These are phyloP conservation scores for Pseudoatta argentina DNA, from an alignment of 1,140 invertebrate species.

Conservation along the genomic window DNA sequence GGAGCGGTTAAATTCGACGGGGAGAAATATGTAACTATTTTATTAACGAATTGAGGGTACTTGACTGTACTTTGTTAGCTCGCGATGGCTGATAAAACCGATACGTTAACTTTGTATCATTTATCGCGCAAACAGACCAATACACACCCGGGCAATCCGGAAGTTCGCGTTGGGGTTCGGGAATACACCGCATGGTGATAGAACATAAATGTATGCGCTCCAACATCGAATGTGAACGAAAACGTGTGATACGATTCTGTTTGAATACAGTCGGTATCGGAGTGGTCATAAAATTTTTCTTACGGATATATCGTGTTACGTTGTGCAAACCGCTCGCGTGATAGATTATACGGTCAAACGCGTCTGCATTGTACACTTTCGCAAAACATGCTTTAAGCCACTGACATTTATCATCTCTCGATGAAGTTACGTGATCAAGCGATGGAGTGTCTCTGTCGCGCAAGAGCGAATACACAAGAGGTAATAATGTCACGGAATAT, in stretches of 20 bases:
- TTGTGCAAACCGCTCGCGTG: slow-evolving; percentile 12
- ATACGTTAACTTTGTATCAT: slow-evolving; percentile 54
- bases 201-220: not conserved
- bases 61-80: slow-evolving; percentile 48
- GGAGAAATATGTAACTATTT: slow-evolving; percentile 55
- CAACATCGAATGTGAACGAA: not conserved
- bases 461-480: not conserved
- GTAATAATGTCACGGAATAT: slow-evolving; percentile 6
- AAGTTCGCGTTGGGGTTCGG: slow-evolving; percentile 7
- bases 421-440: slow-evolving; percentile 11
- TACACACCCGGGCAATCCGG: not conserved
- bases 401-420: slow-evolving; percentile 25
- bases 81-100: slow-evolving; percentile 50
- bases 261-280: slow-evolving; percentile 7
- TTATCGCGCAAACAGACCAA: slow-evolving; percentile 40
- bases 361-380: not conserved
- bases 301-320: not conserved
- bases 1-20: slow-evolving; percentile 44
- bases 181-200: not conserved
- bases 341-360: slow-evolving; percentile 22
- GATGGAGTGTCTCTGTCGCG: not conserved
- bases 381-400: slow-evolving; percentile 17
- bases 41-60: slow-evolving; percentile 51
- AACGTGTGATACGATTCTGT: slow-evolving; percentile 14
- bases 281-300: slow-evolving; percentile 36